Base-by-base conservation (phyloP, 2,797 vertebrate genomes). In the Kryptolebias ocellatus region DNA sequence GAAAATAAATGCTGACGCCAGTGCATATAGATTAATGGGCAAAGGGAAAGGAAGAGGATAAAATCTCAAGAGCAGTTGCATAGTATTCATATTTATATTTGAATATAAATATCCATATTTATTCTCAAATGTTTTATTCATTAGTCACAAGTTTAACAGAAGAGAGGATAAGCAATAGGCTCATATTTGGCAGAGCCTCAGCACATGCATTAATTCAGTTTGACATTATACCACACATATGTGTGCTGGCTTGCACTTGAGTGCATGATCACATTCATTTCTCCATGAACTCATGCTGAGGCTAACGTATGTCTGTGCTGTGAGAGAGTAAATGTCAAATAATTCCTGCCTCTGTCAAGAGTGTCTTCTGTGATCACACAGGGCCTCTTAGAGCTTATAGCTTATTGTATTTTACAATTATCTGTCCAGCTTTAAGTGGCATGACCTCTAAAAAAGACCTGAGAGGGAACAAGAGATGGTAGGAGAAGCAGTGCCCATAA, bases 111-210 rank as follows among this genome's bases (percentile, higher is more conserved):
- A 17, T 1, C 87, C 84, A 82, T 83, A 67, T 88, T 90, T 89
- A 85, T 87, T 80, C 70, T 7, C 29, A 67, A 49, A 91, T 92
- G 86, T 89, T 89, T 91, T 90, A 92, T 92, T 90, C 88, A 92
- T 87, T 4, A 14, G 16, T 56, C 56, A 53, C 67, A 65, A 75
- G 85, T 70, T 83, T 62, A 52, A 16, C 1, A 28, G 75, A 60
- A 63, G 69, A 71, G 8, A 62, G 74, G 74, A 80, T 79, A 76
- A 79, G 79, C 58, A 84, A 77, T 86, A 81, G 79, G 47, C 74
- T 73, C 81, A 60, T 60, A 81, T 85, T 72, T 72, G 76, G 72
- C 63, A 63, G 56, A 58, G 67, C 70, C 81, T 55, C 11, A 10
- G 69, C 63, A 37, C 27, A 29, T 44, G 61, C 84, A 90, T 85